Conservation (phyloP, 2,797 vertebrate species). For the Sebastes minor region DNA sequence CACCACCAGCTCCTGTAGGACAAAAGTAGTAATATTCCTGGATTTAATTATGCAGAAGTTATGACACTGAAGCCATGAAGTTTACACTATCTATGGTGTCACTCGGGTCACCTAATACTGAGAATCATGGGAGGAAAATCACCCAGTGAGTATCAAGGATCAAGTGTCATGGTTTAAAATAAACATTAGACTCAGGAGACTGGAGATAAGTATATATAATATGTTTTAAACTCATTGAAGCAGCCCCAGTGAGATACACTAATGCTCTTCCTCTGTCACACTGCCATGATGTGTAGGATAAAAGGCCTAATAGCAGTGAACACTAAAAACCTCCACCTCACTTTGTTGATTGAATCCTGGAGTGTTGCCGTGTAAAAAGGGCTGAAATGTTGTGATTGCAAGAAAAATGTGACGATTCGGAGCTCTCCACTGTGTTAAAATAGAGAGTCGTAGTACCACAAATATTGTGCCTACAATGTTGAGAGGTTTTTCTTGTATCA, state of each 20-base stretch:
- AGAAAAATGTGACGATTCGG: conserved; percentile 2
- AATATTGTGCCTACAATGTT: not conserved
- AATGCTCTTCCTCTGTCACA: conserved; percentile 4
- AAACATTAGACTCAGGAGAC: not conserved
- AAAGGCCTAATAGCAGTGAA: not conserved
- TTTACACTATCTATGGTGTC: not conserved
- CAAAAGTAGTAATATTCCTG: not conserved
- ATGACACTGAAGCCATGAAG: not conserved
- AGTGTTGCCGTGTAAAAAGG: not conserved
- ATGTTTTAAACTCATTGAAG: not conserved
- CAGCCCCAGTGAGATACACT: not conserved
- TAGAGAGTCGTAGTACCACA: not conserved
- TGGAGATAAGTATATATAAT: not conserved
- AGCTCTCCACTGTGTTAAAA: not conserved
- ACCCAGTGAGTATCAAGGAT: not conserved
- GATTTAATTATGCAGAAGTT: not conserved
- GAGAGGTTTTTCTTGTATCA: not conserved
- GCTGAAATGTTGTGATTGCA: not conserved
- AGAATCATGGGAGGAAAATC: not conserved
- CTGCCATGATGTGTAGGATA: not conserved
- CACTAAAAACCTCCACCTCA: not conserved
- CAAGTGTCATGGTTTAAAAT: not conserved
- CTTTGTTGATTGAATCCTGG: not conserved
- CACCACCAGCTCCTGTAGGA: not conserved
- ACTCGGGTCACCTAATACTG: not conserved